Evolutionary conservation across 2,888 invertebrate species (phyloP).

Genomic region (Poecilus cupreus): DNA sequence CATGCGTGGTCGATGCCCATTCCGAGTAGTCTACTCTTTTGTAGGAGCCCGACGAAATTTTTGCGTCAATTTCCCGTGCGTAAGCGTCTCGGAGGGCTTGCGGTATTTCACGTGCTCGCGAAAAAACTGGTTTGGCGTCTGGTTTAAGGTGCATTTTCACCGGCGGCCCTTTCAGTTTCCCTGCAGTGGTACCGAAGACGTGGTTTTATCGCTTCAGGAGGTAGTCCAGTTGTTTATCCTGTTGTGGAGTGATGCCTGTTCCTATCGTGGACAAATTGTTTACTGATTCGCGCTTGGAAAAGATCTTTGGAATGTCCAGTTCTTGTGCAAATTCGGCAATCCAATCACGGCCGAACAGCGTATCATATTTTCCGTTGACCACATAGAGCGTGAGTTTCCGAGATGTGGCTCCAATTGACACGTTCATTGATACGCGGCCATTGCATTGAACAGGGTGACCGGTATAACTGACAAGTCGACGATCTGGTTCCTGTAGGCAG

Average conservation of each 20-base stretch:
- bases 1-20: slow-evolving; percentile 62
- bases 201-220: slow-evolving; percentile 55
- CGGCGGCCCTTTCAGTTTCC: slow-evolving; percentile 62
- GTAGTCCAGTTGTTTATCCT: slow-evolving; percentile 16
- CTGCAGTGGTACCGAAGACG: slow-evolving; percentile 62
- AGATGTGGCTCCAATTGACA: slow-evolving; percentile 28
- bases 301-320: neutral
- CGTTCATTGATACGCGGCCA: slow-evolving; percentile 6
- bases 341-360: slow-evolving; percentile 51
- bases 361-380: slow-evolving; percentile 37
- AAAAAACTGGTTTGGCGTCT: slow-evolving; percentile 61
- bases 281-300: neutral
- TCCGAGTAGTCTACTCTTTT: slow-evolving; percentile 62
- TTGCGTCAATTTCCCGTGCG: slow-evolving; percentile 60
- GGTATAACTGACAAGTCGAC: slow-evolving; percentile 51
- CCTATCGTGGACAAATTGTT: neutral
- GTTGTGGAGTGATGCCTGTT: no score
- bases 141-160: slow-evolving; percentile 63
- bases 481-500: slow-evolving; percentile 22
- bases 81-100: slow-evolving; percentile 59
- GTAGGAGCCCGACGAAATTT: slow-evolving; percentile 62
- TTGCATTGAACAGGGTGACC: slow-evolving; percentile 45
- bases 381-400: slow-evolving; percentile 43
- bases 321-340: slow-evolving; percentile 19
- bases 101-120: slow-evolving; percentile 53